phyloP scores from a whole-genome alignment of 1,140 invertebrate genomes.

The Microplitis demolitor region DNA sequence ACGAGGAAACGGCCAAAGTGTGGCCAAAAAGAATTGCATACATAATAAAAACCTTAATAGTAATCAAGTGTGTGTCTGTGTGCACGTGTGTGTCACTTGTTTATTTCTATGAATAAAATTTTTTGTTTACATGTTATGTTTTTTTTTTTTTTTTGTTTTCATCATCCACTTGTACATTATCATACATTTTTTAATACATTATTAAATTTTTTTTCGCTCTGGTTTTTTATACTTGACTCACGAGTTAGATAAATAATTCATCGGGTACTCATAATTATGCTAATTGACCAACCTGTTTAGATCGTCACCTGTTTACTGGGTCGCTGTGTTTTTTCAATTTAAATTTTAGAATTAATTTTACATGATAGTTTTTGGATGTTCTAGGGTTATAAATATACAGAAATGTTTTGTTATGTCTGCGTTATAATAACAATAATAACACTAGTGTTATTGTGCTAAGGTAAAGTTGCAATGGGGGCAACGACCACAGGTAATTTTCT shows the following conservation, averaged over 20 bases:
- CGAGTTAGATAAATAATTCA: constrained; percentile 54
- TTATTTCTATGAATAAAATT: constrained; percentile 23
- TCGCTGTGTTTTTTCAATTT: not conserved
- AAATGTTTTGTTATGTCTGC: not conserved
- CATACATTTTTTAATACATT: constrained; percentile 32
- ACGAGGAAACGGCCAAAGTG: constrained; percentile 24
- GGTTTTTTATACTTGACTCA: constrained; percentile 18
- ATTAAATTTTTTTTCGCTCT: constrained; percentile 27
- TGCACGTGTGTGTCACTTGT: constrained; percentile 28
- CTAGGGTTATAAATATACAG: constrained; percentile 1
- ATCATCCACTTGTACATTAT: constrained; percentile 4
- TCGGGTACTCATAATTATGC: constrained; percentile 53
- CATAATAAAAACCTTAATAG: too few species aligned
- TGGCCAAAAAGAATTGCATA: not conserved
- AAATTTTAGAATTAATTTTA: too few species aligned
- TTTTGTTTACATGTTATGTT: not conserved
- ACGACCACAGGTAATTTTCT: not conserved
- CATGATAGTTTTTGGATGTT: not conserved
- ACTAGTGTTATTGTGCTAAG: too few species aligned
- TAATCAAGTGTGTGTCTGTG: constrained; percentile 12
- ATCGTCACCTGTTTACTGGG: constrained; percentile 4
- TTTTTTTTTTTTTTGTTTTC: constrained; percentile 19
- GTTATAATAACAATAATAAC: too few species aligned
- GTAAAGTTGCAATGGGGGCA: too few species aligned
- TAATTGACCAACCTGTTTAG: constrained; percentile 45